Evolutionary conservation across 2,888 invertebrate genomes (phyloP).

Genomic region (Zelleria hepariella): DNA sequence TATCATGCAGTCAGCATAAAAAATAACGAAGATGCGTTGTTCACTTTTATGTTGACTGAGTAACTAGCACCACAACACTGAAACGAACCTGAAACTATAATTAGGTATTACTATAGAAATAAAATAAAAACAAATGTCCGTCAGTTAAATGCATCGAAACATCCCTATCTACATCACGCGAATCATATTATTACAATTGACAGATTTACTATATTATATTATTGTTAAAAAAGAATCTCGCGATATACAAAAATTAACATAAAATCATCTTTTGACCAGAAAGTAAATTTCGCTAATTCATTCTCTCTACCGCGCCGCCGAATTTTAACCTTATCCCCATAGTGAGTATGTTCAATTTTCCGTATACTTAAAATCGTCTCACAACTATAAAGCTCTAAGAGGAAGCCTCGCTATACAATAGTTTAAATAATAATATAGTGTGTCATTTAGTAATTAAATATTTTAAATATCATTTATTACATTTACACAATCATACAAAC

Average conservation of each 20-base stretch:
- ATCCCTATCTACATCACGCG: constrained; percentile 12
- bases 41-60: constrained; percentile 6
- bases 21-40: too few relatives aligned
- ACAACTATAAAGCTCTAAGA: constrained; percentile 66
- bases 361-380: constrained; percentile 59
- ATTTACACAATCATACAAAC: constrained; percentile 64
- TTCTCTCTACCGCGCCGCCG: constrained; percentile 12
- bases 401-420: constrained; percentile 66
- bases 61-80: constrained; percentile 41
- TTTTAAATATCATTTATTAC: constrained; percentile 56
- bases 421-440: constrained; percentile 38
- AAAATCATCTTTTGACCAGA: constrained; percentile 5
- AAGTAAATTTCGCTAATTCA: neutral
- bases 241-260: constrained; percentile 15
- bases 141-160: constrained; percentile 18
- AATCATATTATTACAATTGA: constrained; percentile 7
- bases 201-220: constrained; percentile 3
- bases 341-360: constrained; percentile 65
- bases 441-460: constrained; percentile 33
- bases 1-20: too few relatives aligned
- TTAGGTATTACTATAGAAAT: neutral
- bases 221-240: constrained; percentile 6
- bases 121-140: constrained; percentile 8
- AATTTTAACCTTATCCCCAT: constrained; percentile 44
- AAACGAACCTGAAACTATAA: constrained; percentile 22